A percentile compares a stretch with the other conserved stretches of the same genome.
These are phyloP conservation scores for Marcusenius ussheri DNA, from an alignment of 2,113 vertebrate species.

Conservation along the genomic window DNA sequence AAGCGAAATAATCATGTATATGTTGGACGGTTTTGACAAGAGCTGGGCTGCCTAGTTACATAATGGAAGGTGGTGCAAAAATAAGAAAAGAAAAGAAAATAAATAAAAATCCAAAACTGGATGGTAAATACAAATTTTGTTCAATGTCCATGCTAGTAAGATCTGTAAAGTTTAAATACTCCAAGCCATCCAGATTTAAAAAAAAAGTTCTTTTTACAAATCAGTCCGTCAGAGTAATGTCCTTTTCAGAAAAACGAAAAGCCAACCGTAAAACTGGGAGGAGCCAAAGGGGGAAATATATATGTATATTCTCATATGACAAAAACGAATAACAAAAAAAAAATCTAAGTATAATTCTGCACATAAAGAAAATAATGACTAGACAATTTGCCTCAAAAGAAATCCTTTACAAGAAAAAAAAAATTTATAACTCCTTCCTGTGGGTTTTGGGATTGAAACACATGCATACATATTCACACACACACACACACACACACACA, in stretches of 20 bases:
- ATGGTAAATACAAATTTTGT: not conserved
- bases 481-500: not conserved
- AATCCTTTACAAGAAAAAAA: slow-evolving; percentile 41
- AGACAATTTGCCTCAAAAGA: slow-evolving; percentile 41
- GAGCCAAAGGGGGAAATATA: slow-evolving; percentile 36
- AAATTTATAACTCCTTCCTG: slow-evolving; percentile 55
- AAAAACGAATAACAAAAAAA: slow-evolving; percentile 33
- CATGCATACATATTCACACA: slow-evolving; percentile 13
- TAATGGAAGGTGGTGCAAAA: not conserved
- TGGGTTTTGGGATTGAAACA: slow-evolving; percentile 48
- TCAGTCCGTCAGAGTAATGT: slow-evolving; percentile 36
- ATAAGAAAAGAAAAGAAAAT: not conserved
- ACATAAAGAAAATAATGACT: slow-evolving; percentile 39
- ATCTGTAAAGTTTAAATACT: slow-evolving; percentile 32
- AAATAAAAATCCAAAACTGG: slow-evolving; percentile 7
- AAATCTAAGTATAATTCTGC: slow-evolving; percentile 41
- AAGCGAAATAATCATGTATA: not conserved
- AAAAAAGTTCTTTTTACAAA: slow-evolving; percentile 34
- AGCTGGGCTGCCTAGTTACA: not conserved
- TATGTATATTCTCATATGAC: slow-evolving; percentile 45
- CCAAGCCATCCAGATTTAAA: slow-evolving; percentile 33
- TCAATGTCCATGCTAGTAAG: slow-evolving; percentile 14
- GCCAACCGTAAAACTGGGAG: slow-evolving; percentile 31
- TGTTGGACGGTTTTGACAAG: not conserved
- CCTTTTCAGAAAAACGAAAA: slow-evolving; percentile 25